Conservation (phyloP, 2,888 invertebrate genomes). For the Terebella lapidaria region DNA sequence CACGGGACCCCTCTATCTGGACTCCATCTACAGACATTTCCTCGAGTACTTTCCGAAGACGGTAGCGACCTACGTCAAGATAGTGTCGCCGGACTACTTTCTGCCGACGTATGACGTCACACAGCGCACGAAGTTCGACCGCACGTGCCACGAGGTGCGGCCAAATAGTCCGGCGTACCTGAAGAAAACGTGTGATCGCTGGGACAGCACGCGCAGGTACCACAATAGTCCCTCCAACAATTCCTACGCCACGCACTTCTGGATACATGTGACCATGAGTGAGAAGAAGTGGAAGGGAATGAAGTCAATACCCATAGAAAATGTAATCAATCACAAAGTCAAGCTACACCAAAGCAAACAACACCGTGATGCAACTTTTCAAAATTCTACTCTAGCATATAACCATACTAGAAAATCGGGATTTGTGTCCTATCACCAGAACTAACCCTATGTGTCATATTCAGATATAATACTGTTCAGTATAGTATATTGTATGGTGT, state of each 20-base stretch:
- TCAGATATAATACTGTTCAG: too few species aligned
- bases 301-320: neutral
- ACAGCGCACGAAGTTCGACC: conserved; percentile 12
- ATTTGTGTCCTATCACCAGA: too few species aligned
- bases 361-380: too few species aligned
- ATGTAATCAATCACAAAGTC: neutral
- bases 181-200: neutral
- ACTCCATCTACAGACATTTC: conserved; percentile 12
- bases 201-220: conserved; percentile 2
- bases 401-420: too few species aligned
- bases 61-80: conserved; percentile 2
- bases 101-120: conserved; percentile 25
- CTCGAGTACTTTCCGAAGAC: neutral
- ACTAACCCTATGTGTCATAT: too few species aligned
- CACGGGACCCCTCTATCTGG: conserved; percentile 23
- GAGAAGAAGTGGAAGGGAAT: conserved; percentile 16
- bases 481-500: too few species aligned
- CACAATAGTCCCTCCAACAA: conserved; percentile 7
- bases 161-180: neutral
- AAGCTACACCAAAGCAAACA: too few species aligned
- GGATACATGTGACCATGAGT: conserved; percentile 23
- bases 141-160: conserved; percentile 12
- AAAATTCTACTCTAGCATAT: too few species aligned
- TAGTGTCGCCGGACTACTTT: conserved; percentile 23
- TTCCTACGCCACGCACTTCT: conserved; percentile 24